Conservation (phyloP, 2,797 vertebrate genomes). For the Apogon talboti region DNA sequence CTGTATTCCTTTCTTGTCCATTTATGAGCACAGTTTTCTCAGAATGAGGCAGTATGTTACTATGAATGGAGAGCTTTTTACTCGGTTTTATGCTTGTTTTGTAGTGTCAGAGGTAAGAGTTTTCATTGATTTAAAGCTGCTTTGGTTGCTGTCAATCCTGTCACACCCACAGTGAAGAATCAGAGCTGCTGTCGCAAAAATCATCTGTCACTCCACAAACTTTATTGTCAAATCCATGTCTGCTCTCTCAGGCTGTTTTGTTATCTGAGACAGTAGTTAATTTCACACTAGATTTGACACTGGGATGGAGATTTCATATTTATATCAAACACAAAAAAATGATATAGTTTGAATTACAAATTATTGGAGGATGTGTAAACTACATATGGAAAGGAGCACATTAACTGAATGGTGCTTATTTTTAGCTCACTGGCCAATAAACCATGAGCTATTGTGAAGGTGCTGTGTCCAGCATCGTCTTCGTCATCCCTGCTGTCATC, state of each 20-base stretch:
- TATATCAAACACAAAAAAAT: slow-evolving; percentile 32
- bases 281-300: slow-evolving; percentile 51
- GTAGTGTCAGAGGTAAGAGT: background rate
- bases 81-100: background rate
- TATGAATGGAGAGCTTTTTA: background rate
- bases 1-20: no score
- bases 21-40: no score
- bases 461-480: no score
- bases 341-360: slow-evolving; percentile 29
- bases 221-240: slow-evolving; percentile 1
- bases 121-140: slow-evolving; percentile 7
- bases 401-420: slow-evolving; percentile 31
- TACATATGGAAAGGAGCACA: slow-evolving; percentile 35
- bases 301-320: slow-evolving; percentile 21
- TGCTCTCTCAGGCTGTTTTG: slow-evolving; percentile 15
- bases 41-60: background rate
- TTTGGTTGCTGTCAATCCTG: slow-evolving; percentile 30
- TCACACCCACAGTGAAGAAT: slow-evolving; percentile 16
- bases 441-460: no score
- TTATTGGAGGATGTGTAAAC: slow-evolving; percentile 30
- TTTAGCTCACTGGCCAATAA: no score
- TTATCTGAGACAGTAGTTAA: slow-evolving; percentile 42
- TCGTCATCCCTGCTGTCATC: no score
- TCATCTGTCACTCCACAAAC: slow-evolving; percentile 27
- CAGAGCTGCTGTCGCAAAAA: background rate